Conservation (phyloP, 2,113 vertebrate species). For the Bubo scandiacus region DNA sequence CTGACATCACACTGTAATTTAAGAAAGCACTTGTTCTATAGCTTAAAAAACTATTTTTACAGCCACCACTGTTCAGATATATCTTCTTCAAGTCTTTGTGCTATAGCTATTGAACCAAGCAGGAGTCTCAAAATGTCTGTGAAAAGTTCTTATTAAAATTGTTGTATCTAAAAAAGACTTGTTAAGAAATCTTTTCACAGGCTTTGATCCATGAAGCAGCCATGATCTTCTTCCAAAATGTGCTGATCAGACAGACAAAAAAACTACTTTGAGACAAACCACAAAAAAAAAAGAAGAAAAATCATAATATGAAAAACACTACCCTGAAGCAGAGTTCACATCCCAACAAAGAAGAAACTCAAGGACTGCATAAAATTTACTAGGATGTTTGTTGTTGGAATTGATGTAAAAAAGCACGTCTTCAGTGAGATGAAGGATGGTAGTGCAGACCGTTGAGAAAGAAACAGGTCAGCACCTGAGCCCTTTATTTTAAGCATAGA, state of each 20-base stretch:
- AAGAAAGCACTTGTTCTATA: not conserved
- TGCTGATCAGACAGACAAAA: not conserved
- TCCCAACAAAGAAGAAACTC: not conserved
- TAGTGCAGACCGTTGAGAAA: not conserved
- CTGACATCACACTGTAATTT: not conserved
- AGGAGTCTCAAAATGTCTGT: not conserved
- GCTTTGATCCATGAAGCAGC: not conserved
- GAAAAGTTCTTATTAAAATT: constrained; percentile 24
- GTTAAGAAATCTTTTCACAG: not conserved
- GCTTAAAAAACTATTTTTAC: not conserved
- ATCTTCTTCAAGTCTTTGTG: not conserved
- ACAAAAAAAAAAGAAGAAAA: not conserved
- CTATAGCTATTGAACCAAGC: not conserved
- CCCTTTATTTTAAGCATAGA: not conserved
- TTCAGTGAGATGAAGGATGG: not conserved
- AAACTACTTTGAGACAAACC: not conserved
- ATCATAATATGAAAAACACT: not conserved
- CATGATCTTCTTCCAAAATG: not conserved
- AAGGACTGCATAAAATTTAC: not conserved
- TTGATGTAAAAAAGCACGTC: not conserved
- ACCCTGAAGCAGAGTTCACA: not conserved
- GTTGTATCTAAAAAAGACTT: not conserved
- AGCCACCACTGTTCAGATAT: not conserved
- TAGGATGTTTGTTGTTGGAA: not conserved
- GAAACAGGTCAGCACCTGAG: not conserved